Conservation (phyloP, 1,140 invertebrate species). For the Amyelois transitella region DNA sequence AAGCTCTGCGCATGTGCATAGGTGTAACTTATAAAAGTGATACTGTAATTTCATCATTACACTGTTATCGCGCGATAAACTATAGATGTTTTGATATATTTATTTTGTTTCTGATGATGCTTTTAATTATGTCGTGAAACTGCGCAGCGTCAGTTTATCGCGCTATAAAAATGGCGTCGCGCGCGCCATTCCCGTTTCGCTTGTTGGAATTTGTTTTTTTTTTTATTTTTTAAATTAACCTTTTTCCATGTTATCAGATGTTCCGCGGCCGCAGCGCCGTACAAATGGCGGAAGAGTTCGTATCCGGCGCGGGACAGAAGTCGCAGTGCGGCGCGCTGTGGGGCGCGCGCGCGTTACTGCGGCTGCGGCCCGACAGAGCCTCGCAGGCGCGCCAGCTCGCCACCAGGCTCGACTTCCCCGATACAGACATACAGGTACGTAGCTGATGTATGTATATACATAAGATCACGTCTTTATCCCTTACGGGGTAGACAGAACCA, state of each 20-base stretch:
- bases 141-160: too few relatives aligned
- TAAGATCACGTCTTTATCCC: background rate
- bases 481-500: too few relatives aligned
- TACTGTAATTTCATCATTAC: too few relatives aligned
- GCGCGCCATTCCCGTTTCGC: too few relatives aligned
- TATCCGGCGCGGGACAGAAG: conserved; percentile 74
- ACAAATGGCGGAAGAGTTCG: conserved; percentile 83
- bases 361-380: conserved; percentile 78
- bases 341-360: conserved; percentile 82
- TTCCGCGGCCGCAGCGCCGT: conserved; percentile 77
- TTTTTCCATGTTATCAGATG: conserved; percentile 77
- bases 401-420: conserved; percentile 75
- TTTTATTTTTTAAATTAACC: conserved; percentile 9
- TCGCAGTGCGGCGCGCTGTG: conserved; percentile 83
- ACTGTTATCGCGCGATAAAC: too few relatives aligned
- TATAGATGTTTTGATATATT: too few relatives aligned
- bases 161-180: too few relatives aligned
- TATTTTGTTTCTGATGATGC: too few relatives aligned
- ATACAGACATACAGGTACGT: conserved; percentile 76
- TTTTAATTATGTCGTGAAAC: too few relatives aligned
- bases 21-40: too few relatives aligned
- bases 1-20: too few relatives aligned
- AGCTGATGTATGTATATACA: background rate
- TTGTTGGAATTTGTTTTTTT: conserved; percentile 8
- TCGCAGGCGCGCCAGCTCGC: conserved; percentile 77